Base-by-base conservation (phyloP, 2,888 invertebrate species). In the Drosophila infuscata region DNA sequence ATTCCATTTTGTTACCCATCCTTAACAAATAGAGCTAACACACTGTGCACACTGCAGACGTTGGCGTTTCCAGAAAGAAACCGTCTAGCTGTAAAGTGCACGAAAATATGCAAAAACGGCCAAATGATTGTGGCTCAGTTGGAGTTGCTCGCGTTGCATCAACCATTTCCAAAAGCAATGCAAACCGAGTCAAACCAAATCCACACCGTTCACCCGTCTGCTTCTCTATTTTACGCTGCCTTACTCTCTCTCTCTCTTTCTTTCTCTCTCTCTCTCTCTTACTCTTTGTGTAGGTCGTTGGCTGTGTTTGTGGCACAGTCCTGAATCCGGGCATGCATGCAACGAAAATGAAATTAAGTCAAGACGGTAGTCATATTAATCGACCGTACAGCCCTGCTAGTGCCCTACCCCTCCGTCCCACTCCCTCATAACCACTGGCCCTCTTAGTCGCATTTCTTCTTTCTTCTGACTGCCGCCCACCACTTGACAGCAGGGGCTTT, bases 51-150 rank as follows among this genome's bases (percentile, higher is more conserved):
- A 73, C 51, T 69, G 68, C 73, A 66, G 72, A 63, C 68, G 68
- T 58, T 70, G 71, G 72, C 69, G 83, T 60, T 68, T 76, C 68
- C 68, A 81, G 79, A 70, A 56, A 70, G 73, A 81, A 86, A 68
- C 75, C 84, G 87, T 79, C 88, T 87, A 82, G 76, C 85, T 82
- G 85, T 75, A 73, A 89, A 65, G 80, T 82, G 85, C 85, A 84
- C 74, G 76, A 84, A 87, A 86, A 89, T 86, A 89, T 89, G 85
- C 89, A 87, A 86, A 86, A 85, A 80, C 85, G 76, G 74, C 74
- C 88, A 89, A 89, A 89, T 89, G 89, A 86, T 89, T 87, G 89
- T 85, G 89, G 82, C 89, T 80, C 76, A 86, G 82, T 84, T 79
- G 76, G 63, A 72, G 73, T 65, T 65, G 74, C 60, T 72, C 72